These are phyloP conservation scores for Zosterops japonicus DNA, from an alignment of 2,113 vertebrate species.

Conservation along the genomic window DNA sequence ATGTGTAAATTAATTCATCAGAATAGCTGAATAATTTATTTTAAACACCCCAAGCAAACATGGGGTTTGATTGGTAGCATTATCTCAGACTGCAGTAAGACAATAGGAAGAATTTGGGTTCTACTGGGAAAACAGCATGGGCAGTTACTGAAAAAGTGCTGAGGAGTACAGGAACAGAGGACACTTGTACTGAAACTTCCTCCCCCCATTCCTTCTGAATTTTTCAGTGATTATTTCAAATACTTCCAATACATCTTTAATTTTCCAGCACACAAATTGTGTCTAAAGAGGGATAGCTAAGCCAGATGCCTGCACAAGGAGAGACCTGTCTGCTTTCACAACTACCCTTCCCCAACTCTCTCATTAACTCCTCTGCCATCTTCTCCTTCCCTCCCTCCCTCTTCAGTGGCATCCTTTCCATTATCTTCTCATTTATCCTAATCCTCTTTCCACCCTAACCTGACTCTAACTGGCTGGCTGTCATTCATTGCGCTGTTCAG, in stretches of 20 bases:
- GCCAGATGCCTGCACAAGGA: neutral
- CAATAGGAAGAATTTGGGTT: neutral
- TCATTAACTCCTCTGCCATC: neutral
- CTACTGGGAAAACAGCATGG: neutral
- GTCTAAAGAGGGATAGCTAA: neutral
- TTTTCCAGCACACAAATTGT: neutral
- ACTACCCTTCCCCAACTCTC: accelerated
- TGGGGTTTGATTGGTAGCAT: neutral
- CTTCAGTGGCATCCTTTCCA: neutral
- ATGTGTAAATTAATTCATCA: neutral
- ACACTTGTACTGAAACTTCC: neutral
- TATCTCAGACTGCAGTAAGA: neutral
- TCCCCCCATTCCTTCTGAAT: neutral
- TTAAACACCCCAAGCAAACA: accelerated
- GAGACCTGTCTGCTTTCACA: neutral
- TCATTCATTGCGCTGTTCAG: neutral
- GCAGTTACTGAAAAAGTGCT: neutral
- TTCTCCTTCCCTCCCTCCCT: neutral
- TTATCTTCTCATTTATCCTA: neutral
- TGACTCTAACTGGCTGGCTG: neutral
- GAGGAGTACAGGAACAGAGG: neutral
- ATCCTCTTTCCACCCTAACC: neutral
- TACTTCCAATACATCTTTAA: neutral
- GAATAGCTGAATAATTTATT: neutral
- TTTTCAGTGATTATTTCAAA: neutral